Percentiles rank a stretch among this genome's conserved stretches.
Conservation (phyloP, 2,888 invertebrate genomes). For the Ophioninae sp. region DNA sequence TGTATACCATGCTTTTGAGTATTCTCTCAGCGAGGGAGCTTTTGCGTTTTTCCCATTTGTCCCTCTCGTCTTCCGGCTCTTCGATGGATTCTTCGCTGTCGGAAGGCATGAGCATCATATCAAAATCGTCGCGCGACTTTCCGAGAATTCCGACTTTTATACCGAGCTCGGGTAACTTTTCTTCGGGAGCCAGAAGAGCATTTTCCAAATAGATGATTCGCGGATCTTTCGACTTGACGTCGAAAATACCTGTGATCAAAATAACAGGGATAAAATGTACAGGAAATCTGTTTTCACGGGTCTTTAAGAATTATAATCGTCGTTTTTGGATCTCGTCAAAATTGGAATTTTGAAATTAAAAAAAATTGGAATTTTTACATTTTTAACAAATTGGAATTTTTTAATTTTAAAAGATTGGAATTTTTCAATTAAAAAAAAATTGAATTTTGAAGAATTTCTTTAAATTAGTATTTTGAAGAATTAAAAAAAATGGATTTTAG, state of each 20-base stretch:
- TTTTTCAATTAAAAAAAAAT: too few relatives aligned
- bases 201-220: constrained; percentile 83
- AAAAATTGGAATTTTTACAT: too few relatives aligned
- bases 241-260: constrained; percentile 77
- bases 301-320: not conserved
- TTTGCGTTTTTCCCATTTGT: constrained; percentile 65
- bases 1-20: constrained; percentile 49
- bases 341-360: not conserved
- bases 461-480: not conserved
- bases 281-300: not conserved
- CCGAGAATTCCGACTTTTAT: constrained; percentile 85
- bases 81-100: constrained; percentile 82
- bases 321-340: not conserved
- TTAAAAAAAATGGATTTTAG: not conserved
- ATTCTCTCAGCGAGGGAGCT: constrained; percentile 61
- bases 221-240: constrained; percentile 77
- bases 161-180: constrained; percentile 79
- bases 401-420: too few relatives aligned
- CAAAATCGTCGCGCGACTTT: constrained; percentile 82
- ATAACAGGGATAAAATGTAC: not conserved
- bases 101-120: constrained; percentile 84
- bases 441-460: too few relatives aligned
- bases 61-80: constrained; percentile 55
- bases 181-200: constrained; percentile 83
- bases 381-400: too few relatives aligned